Percentiles rank a stretch among this genome's conserved stretches.
Evolutionary conservation across 2,888 invertebrate species (phyloP).

Genomic region (Prostheceraeus crozeri): DNA sequence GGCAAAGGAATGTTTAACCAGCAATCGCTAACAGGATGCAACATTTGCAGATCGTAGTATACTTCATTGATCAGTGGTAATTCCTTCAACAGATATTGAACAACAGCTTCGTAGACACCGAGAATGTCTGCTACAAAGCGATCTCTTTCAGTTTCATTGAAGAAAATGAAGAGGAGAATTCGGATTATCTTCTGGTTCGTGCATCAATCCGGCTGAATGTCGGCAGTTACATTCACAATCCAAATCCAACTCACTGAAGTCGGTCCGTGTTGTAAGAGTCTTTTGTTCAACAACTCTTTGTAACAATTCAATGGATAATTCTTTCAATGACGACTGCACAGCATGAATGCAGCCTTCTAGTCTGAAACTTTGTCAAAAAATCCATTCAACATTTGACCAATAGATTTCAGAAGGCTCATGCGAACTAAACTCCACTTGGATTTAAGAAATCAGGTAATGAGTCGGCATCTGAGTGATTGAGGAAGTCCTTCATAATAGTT

Average conservation of each 20-base stretch:
- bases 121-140: background rate
- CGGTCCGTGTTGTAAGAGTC: too few species aligned
- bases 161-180: too few species aligned
- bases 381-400: conserved; percentile 3
- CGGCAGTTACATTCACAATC: conserved; percentile 16
- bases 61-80: background rate
- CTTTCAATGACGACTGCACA: conserved; percentile 3
- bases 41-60: background rate
- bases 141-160: too few species aligned
- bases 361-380: background rate
- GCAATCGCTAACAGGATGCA: background rate
- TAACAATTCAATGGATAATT: background rate
- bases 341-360: conserved; percentile 13
- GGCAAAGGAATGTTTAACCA: too few species aligned
- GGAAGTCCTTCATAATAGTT: too few species aligned
- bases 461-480: background rate
- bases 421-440: background rate
- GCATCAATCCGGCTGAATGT: too few species aligned
- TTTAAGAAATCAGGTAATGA: background rate
- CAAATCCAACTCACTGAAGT: conserved; percentile 4
- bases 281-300: conserved; percentile 2
- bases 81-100: background rate
- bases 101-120: background rate
- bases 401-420: conserved; percentile 10
- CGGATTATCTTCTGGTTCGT: too few species aligned